Base-by-base conservation (phyloP, 2,888 invertebrate genomes). In the Agrilus mali region DNA sequence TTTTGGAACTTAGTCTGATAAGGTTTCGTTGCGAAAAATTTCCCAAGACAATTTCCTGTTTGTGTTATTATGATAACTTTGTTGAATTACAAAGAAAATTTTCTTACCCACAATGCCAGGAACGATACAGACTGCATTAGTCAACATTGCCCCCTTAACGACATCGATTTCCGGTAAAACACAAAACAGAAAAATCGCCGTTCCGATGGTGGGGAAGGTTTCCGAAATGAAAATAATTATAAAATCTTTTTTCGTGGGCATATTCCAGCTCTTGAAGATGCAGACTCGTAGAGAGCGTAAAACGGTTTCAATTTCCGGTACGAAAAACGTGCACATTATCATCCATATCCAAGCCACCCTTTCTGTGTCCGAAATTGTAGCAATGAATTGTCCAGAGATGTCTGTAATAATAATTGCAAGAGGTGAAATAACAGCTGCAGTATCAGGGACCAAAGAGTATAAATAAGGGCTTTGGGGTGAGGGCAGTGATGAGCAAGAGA, bases 151-250 rank as follows among this genome's bases (percentile, higher is more conserved):
- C 1, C 83, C 88, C 60, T 86, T 83, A 8, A 87, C 72, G 0
- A 85, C 82, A 63, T 90, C 87, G 52, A 92, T 60, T 51, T 82
- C 75, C 0, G 93, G 92, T 33, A 94, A 67, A 36, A 89, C 76
- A 32, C 77, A 64, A 50, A 89, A 81, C 22, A 85, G 74, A 17
- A 94, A 71, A 32, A 88, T 63, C 1, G 83, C 81, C 54, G 86
- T 65, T 12, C 93, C 94, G 33, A 85, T 67, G 0, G 84, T 76
- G 57, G 90, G 83, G 12, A 87, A 65, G 1, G 82, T 77, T 67
- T 94, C 94, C 52, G 86, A 75, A n/a, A 80, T 40, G 41, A 81
- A 69, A 7, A 79, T 70, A 52, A 75, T 58, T 22, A 75, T 49
- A 53, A 83, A 74, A 56, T 77, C 75, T 15, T 59, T 50, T 35